phyloP scores from a whole-genome alignment of 2,888 invertebrate species.

The Anticlea derivata region DNA sequence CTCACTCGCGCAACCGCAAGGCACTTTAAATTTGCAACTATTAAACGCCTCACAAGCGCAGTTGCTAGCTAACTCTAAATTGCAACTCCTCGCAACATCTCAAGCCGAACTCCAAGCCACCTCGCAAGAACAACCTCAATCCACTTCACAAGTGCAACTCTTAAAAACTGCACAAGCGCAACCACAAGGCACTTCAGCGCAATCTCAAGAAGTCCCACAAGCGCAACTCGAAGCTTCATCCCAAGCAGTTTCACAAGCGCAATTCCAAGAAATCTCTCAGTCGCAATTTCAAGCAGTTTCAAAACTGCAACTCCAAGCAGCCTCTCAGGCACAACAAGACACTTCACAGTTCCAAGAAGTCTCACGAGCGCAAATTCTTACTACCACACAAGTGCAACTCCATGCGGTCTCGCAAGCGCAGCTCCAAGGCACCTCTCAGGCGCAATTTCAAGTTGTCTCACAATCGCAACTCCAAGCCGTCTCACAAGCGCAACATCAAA shows the following conservation, averaged over 20 bases:
- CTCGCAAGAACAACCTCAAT: conserved; percentile 1
- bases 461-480: background rate
- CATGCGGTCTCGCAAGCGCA: background rate
- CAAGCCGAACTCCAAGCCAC: conserved; percentile 2
- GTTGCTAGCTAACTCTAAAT: conserved; percentile 3
- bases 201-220: background rate
- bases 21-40: conserved; percentile 8
- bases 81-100: conserved; percentile 2
- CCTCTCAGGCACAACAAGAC: background rate
- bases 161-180: background rate
- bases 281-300: background rate
- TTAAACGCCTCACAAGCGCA: conserved; percentile 11
- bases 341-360: background rate
- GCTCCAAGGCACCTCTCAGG: background rate
- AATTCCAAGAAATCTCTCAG: background rate
- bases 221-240: too few species aligned
- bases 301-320: background rate
- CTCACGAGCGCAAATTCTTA: background rate
- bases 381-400: background rate
- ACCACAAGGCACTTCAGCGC: background rate
- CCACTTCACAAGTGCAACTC: background rate
- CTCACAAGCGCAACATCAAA: background rate
- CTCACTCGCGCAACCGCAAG: conserved; percentile 8
- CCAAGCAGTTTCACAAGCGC: background rate
- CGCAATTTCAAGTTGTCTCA: background rate